Evolutionary conservation across 1,140 invertebrate species (phyloP).

Genomic region (Drosophila auraria): DNA sequence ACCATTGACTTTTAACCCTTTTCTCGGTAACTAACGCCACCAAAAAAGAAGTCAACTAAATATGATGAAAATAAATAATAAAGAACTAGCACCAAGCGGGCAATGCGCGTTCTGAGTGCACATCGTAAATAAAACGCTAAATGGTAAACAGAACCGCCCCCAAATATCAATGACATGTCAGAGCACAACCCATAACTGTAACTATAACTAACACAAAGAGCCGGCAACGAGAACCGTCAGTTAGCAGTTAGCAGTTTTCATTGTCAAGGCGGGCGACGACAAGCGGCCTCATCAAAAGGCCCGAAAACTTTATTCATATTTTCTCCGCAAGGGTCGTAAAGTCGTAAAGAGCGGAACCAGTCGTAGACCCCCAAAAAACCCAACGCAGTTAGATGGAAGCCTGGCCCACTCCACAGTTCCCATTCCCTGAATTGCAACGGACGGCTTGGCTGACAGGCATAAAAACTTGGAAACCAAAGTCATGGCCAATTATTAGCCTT

Average conservation of each 20-base stretch:
- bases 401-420: conserved; percentile 17
- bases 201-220: conserved; percentile 48
- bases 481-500: conserved; percentile 79
- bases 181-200: conserved; percentile 32
- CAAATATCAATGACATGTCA: conserved; percentile 29
- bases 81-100: conserved; percentile 38
- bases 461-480: conserved; percentile 76
- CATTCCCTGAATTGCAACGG: conserved; percentile 17
- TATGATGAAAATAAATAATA: conserved; percentile 35
- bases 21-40: conserved; percentile 31
- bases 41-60: conserved; percentile 41
- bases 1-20: conserved; percentile 79
- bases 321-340: conserved; percentile 46
- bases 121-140: conserved; percentile 72
- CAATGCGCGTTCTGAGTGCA: conserved; percentile 67
- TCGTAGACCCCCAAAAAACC: conserved; percentile 27
- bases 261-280: conserved; percentile 73
- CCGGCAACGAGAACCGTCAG: conserved; percentile 39
- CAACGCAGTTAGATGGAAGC: background rate
- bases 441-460: conserved; percentile 45
- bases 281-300: conserved; percentile 73
- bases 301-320: conserved; percentile 78
- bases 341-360: conserved; percentile 38
- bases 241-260: conserved; percentile 76
- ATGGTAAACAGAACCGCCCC: conserved; percentile 38